These are phyloP conservation scores for Magallana gigas DNA, from an alignment of 1,140 invertebrate genomes.

Conservation along the genomic window DNA sequence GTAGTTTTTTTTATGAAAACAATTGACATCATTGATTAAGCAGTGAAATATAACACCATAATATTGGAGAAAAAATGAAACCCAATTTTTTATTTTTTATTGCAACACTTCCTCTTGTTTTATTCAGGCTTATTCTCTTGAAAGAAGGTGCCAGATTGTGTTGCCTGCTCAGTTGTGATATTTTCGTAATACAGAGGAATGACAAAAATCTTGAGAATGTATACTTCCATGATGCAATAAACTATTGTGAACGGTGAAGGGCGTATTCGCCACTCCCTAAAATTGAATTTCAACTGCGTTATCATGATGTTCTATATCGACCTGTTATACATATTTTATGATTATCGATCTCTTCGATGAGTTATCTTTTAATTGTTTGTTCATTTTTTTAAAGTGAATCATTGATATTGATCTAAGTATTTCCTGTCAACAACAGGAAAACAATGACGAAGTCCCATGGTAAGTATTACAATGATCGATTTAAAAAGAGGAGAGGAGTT, in stretches of 20 bases:
- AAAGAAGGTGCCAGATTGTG: background rate
- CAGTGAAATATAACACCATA: background rate
- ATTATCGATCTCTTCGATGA: too few species aligned
- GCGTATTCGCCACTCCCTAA: background rate
- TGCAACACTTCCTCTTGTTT: background rate
- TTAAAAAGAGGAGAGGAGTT: too few species aligned
- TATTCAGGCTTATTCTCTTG: background rate
- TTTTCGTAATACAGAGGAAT: constrained; percentile 23
- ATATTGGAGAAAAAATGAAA: background rate
- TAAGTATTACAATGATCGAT: too few species aligned
- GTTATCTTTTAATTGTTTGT: too few species aligned
- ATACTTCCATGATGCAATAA: background rate
- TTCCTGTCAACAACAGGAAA: too few species aligned
- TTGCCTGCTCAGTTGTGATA: background rate
- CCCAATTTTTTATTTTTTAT: background rate
- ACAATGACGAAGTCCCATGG: too few species aligned
- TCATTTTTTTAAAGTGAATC: too few species aligned
- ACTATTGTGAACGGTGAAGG: background rate
- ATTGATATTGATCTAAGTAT: too few species aligned
- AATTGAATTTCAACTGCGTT: background rate
- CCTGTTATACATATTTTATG: too few species aligned
- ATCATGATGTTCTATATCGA: too few species aligned
- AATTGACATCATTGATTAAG: background rate
- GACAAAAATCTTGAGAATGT: background rate
- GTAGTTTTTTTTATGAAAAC: background rate